Conservation (phyloP, 2,888 invertebrate genomes). For the Hofmannophila pseudospretella region DNA sequence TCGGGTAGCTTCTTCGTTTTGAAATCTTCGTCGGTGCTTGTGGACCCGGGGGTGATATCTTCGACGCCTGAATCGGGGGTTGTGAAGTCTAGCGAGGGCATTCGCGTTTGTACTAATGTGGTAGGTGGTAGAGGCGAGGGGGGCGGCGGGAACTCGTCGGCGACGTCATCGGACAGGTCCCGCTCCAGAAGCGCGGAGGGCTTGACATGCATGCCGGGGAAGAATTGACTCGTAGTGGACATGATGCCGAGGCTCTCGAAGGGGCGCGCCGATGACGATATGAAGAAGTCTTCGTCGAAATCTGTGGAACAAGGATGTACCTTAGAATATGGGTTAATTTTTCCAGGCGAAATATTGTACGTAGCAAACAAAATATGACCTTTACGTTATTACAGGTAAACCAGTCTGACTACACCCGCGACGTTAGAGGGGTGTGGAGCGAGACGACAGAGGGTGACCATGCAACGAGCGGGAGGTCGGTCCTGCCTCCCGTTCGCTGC, state of each 20-base stretch:
- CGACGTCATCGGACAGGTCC: constrained; percentile 36
- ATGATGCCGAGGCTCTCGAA: constrained; percentile 80
- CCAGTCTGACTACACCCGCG: too few relatives aligned
- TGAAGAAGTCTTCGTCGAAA: constrained; percentile 84
- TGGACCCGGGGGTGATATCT: constrained; percentile 76
- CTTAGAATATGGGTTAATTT: too few relatives aligned
- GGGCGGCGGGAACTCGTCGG: constrained; percentile 37
- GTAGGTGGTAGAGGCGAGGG: constrained; percentile 33
- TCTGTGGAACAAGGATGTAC: constrained; percentile 42
- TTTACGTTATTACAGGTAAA: too few relatives aligned
- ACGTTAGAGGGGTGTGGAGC: too few relatives aligned
- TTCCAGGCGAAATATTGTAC: too few relatives aligned
- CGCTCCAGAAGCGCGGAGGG: constrained; percentile 38
- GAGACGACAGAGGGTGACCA: too few relatives aligned
- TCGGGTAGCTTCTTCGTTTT: constrained; percentile 40
- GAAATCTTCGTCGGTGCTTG: constrained; percentile 48
- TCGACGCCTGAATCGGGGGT: constrained; percentile 81
- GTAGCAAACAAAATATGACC: too few relatives aligned
- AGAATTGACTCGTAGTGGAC: constrained; percentile 82
- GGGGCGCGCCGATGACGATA: constrained; percentile 84
- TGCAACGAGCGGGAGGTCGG: too few relatives aligned
- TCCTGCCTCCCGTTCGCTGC: too few relatives aligned
- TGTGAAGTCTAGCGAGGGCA: constrained; percentile 66
- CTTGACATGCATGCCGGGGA: constrained; percentile 79
- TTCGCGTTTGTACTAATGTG: constrained; percentile 30